These are phyloP conservation scores for Philopotamus ludificatus DNA, from an alignment of 1,140 invertebrate genomes.

Conservation along the genomic window DNA sequence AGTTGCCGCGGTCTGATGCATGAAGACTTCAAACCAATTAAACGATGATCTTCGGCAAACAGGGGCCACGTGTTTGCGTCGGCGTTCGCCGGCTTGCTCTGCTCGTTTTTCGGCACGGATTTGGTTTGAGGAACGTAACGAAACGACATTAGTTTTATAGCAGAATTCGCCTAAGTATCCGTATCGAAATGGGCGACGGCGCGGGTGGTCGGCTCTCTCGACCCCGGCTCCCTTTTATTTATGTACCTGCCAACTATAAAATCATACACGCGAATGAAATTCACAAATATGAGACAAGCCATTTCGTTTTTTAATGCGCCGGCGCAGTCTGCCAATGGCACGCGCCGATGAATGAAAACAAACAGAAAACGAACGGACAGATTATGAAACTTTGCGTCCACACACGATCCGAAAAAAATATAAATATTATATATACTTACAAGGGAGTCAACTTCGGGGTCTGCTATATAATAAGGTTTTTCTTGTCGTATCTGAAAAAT, in stretches of 20 bases:
- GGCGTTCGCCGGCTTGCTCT: too few species aligned
- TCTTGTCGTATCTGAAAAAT: constrained; percentile 93
- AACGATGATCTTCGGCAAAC: too few species aligned
- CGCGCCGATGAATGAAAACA: background rate
- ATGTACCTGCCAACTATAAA: constrained; percentile 30
- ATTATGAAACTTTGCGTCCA: background rate
- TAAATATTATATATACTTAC: constrained; percentile 69
- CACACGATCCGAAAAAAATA: background rate
- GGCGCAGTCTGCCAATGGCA: background rate
- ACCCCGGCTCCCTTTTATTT: constrained; percentile 30
- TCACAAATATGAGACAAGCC: constrained; percentile 2
- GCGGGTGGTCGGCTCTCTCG: constrained; percentile 53
- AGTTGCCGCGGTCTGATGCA: too few species aligned
- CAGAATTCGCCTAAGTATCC: constrained; percentile 59
- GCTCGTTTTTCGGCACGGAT: too few species aligned
- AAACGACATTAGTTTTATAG: constrained; percentile 55
- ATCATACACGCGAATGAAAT: constrained; percentile 17
- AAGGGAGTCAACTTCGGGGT: constrained; percentile 97
- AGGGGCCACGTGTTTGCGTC: too few species aligned
- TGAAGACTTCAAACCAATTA: too few species aligned
- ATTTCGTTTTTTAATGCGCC: background rate
- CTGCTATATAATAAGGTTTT: constrained; percentile 96
- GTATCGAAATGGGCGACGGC: constrained; percentile 50
- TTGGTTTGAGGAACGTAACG: constrained; percentile 39
- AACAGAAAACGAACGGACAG: background rate